Evolutionary conservation across 2,797 vertebrate species (phyloP).

Genomic region (Carcharodon carcharias): DNA sequence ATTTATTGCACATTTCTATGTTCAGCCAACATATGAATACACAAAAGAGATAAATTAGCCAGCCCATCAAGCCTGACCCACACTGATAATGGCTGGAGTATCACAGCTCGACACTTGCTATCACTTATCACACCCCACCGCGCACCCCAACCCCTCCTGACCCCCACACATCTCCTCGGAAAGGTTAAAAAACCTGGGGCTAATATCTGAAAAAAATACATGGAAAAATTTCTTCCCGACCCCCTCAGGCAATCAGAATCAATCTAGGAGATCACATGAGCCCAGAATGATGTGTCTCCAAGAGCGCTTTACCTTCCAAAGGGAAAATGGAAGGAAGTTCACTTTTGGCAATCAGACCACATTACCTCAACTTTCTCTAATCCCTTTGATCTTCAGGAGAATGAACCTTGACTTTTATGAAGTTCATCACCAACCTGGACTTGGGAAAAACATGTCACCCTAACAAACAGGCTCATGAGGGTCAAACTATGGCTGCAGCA

Average conservation of each 20-base stretch:
- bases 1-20: too few relatives aligned
- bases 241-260: background rate
- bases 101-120: background rate
- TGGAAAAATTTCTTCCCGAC: background rate
- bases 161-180: background rate
- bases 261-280: background rate
- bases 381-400: background rate
- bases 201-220: background rate
- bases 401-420: background rate
- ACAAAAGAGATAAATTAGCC: too few relatives aligned
- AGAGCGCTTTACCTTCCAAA: background rate
- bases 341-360: background rate
- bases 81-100: too few relatives aligned
- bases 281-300: background rate
- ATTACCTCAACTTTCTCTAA: background rate
- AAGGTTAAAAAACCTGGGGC: background rate
- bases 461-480: background rate
- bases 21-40: too few relatives aligned
- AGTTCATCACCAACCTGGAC: background rate
- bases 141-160: too few relatives aligned
- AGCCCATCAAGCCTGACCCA: too few relatives aligned
- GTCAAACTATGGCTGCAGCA: background rate
- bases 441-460: background rate
- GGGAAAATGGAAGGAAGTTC: background rate
- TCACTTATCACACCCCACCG: background rate